A percentile compares a stretch with the other conserved stretches of the same genome.
Evolutionary conservation across 2,888 invertebrate species (phyloP).

Genomic region (Lepidochrysops patricia): DNA sequence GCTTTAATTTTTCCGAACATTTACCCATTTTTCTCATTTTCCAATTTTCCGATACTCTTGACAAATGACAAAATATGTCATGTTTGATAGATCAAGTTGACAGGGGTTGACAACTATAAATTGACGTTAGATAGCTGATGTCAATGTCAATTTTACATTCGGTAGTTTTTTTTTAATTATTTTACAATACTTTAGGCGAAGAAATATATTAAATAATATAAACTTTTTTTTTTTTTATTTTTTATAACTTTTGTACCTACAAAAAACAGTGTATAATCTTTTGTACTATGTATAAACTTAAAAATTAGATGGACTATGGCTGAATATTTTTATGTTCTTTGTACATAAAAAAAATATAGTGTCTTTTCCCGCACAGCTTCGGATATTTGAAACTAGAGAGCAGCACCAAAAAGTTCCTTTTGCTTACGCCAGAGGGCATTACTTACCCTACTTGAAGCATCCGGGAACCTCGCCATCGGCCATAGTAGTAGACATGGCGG

Average conservation of each 20-base stretch:
- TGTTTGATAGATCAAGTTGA: no score
- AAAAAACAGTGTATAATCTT: no score
- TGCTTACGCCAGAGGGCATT: slow-evolving; percentile 62
- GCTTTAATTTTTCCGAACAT: slow-evolving; percentile 27
- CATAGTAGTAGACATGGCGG: slow-evolving; percentile 89
- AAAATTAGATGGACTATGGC: no score
- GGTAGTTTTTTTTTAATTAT: background rate
- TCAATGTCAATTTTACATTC: background rate
- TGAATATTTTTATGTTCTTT: background rate
- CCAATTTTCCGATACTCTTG: slow-evolving; percentile 1
- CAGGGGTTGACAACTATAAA: no score
- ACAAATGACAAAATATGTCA: background rate
- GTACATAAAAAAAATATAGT: slow-evolving; percentile 13
- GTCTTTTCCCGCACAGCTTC: slow-evolving; percentile 23
- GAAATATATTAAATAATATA: background rate
- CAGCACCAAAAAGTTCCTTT: slow-evolving; percentile 49
- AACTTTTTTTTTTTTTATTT: background rate
- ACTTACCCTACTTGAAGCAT: slow-evolving; percentile 76
- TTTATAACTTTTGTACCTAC: no score
- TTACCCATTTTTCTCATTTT: slow-evolving; percentile 25
- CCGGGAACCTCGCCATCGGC: slow-evolving; percentile 83
- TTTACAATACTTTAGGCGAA: background rate
- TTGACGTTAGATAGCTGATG: no score
- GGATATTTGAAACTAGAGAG: slow-evolving; percentile 55
- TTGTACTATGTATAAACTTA: no score